Evolutionary conservation across 2,888 invertebrate species (phyloP).

Genomic region (Listrodromus nycthemerus): DNA sequence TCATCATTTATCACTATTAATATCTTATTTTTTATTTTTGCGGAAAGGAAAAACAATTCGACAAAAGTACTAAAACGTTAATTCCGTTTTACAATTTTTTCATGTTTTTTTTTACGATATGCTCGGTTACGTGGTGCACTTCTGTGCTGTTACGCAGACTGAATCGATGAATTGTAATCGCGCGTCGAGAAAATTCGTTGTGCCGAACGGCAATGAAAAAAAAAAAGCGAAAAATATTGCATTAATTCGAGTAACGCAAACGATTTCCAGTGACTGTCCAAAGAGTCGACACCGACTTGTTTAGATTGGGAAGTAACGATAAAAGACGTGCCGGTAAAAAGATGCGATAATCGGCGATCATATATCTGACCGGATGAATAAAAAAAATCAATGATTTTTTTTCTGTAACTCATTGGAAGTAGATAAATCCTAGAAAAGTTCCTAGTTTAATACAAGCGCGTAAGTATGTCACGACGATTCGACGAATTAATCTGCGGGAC

Average conservation of each 20-base stretch:
- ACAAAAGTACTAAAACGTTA: conserved; percentile 13
- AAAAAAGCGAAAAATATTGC: neutral
- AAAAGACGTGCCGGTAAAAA: conserved; percentile 9
- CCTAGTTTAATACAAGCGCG: conserved; percentile 47
- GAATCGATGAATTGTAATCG: conserved; percentile 7
- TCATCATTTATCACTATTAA: conserved; percentile 30
- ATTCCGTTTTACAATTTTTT: conserved; percentile 8
- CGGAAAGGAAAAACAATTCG: conserved; percentile 37
- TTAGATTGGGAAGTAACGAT: conserved; percentile 35
- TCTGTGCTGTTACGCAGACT: conserved; percentile 17
- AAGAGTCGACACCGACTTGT: conserved; percentile 47
- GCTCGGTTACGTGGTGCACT: conserved; percentile 18
- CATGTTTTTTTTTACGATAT: conserved; percentile 22
- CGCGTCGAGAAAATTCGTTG: conserved; percentile 17
- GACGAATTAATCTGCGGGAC: conserved; percentile 21
- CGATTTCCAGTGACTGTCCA: conserved; percentile 59
- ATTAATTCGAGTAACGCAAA: conserved; percentile 1
- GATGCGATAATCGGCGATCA: neutral
- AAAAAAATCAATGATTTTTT: conserved; percentile 8
- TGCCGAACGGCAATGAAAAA: neutral
- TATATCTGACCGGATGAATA: conserved; percentile 13
- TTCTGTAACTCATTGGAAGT: conserved; percentile 29
- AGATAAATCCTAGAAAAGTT: conserved; percentile 54
- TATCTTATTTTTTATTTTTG: conserved; percentile 41
- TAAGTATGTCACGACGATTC: conserved; percentile 28